Evolutionary conservation across 35 echinoderm and acorn worm species (phyloP), one percentile per base, ranked within the genome.

Genomic region (Hemicentrotus pulcherrimus): DNA sequence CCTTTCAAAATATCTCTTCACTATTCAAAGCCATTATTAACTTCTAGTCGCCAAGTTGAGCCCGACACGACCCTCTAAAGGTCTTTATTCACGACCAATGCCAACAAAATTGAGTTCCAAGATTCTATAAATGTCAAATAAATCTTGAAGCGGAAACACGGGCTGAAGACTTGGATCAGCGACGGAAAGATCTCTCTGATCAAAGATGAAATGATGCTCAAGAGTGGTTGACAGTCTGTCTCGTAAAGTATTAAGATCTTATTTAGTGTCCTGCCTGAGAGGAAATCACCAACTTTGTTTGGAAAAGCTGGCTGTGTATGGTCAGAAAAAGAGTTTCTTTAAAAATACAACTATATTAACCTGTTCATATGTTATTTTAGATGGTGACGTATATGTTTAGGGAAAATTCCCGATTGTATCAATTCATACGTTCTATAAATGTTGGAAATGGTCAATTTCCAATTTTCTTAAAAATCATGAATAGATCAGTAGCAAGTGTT

Each of bases 51-150:
- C 65, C 65, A 78, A 78, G 65, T 78, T 78, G 65, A 78, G 65
- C 65, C 65, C 19, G 28, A 78, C 19, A 78, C 65, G 65, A 78
- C 65, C 65, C 65, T 78, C 18, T 78, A 78, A 78, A 78, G 24
- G 22, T 41, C 88, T 30, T 90, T 47, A n/a, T 47, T 30, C 46
- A 16, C 32, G 88, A 90, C 46, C 88, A 47, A 47, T 90, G 88
- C 88, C 88, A 90, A 90, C 15, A 90, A 90, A 18, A 13, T 90
- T 18, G 65, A 35, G 46, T 90, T 90, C 88, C 88, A 90, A 90
- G 65, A 45, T 90, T 90, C 88, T 90, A 90, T 90, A 90, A 90
- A 90, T 90, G 88, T 90, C 88, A 90, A 90, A 90, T 90, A 90
- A 90, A 90, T 90, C 88, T 33, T 47, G 32, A 90, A 90, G 88